Evolutionary conservation across 2,113 vertebrate genomes (phyloP), one percentile per base, ranked within the genome.

Genomic region (Pteropus alecto): DNA sequence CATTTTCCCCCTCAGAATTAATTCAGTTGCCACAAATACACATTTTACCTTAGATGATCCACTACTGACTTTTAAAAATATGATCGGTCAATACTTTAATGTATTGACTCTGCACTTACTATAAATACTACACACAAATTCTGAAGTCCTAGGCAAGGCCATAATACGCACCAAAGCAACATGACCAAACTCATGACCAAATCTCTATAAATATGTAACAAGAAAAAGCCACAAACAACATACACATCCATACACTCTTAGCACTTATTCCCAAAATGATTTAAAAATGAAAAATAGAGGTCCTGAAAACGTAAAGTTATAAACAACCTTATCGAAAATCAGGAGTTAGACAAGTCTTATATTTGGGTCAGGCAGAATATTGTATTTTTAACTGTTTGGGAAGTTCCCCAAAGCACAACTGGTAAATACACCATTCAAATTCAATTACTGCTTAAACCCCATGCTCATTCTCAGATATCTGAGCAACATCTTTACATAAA

Each of bases 1-100:
- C 73, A 33, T 89, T 97, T 67, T 58, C 16, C 35, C 61, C 67
- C 60, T 9, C 88, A 74, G 93, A 94, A 97, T 97, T 81, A 96
- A 28, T 60, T 96, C 90, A 96, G 88, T 51, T 68, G 56, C 56
- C 41, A 76, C 16, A 97, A 98, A 89, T 43, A 95, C 51, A 70
- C n/a, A 83, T 67, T 67, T 96, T 92, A 95, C 87, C 96, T 96
- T 94, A 94, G 70, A 97, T 56, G 60, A 95, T 61, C 5, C 28
- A 94, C 86, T 30, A 97, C 16, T 73, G 96, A 95, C 94, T 89
- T 83, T 92, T 90, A 87, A 24, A 83, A 92, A 41, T n/a, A 68
- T 24, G 6, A 96, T 76, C 48, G 81, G 21, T 30, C 43, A 56
- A 76, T 77, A 48, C 46, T 91, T 97, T 58, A 96, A 61, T 35